A percentile compares a stretch with the other conserved stretches of the same genome.
These are phyloP conservation scores for Tinea pellionella DNA, from an alignment of 2,888 invertebrate species.

Conservation along the genomic window DNA sequence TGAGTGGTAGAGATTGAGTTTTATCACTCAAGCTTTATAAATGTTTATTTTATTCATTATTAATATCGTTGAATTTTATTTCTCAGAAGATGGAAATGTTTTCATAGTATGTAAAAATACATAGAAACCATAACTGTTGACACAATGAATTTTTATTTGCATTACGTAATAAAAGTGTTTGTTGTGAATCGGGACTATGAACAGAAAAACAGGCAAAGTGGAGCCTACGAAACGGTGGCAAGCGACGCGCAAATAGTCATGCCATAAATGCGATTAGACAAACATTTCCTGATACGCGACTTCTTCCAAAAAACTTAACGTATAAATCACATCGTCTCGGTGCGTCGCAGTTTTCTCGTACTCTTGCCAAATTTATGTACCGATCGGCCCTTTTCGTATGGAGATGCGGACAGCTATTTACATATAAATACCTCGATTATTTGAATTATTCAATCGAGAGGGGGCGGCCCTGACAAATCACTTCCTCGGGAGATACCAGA, in stretches of 20 bases:
- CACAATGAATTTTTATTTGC: slow-evolving; percentile 1
- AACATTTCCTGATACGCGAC: slow-evolving; percentile 66
- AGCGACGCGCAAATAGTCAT: slow-evolving; percentile 18
- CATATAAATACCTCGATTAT: slow-evolving; percentile 71
- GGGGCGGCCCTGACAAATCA: slow-evolving; percentile 69
- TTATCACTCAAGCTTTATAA: background rate
- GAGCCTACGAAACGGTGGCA: background rate
- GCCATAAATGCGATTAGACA: slow-evolving; percentile 67
- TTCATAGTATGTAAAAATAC: too few species aligned
- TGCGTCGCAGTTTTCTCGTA: slow-evolving; percentile 67
- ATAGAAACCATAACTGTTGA: background rate
- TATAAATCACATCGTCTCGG: slow-evolving; percentile 67
- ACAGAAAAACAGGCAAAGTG: background rate
- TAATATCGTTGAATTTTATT: too few species aligned
- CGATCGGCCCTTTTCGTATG: slow-evolving; percentile 70
- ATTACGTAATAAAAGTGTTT: slow-evolving; percentile 10
- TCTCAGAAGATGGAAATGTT: too few species aligned
- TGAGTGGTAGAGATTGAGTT: background rate
- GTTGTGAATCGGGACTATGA: background rate
- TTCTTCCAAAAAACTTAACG: slow-evolving; percentile 62
- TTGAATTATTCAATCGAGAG: slow-evolving; percentile 71
- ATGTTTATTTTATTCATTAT: too few species aligned
- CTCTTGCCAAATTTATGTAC: slow-evolving; percentile 70
- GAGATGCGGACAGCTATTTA: slow-evolving; percentile 67
- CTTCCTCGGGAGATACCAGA: slow-evolving; percentile 65